These are phyloP conservation scores for Urocitellus parryii DNA, from an alignment of 2,113 vertebrate genomes.

Conservation along the genomic window DNA sequence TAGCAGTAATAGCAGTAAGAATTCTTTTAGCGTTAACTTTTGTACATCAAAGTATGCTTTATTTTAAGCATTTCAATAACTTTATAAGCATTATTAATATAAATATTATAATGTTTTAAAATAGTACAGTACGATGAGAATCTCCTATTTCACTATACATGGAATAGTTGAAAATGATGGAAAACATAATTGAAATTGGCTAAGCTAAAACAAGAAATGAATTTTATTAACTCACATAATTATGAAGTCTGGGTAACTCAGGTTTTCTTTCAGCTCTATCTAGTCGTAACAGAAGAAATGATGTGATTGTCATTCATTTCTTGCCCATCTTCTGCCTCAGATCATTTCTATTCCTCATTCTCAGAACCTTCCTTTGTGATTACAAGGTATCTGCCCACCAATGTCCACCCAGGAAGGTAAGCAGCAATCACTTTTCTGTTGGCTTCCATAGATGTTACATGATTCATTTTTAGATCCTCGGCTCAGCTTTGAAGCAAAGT, in stretches of 20 bases:
- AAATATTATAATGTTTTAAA: background rate
- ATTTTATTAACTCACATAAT: background rate
- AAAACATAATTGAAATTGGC: background rate
- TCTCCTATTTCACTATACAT: background rate
- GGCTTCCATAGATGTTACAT: too few relatives aligned
- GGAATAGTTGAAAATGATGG: background rate
- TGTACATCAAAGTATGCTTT: background rate
- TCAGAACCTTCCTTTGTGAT: background rate
- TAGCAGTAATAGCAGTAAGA: background rate
- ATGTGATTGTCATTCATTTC: background rate
- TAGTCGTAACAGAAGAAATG: background rate
- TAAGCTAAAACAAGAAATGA: background rate
- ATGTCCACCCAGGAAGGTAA: background rate
- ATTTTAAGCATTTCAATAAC: background rate
- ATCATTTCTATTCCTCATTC: background rate
- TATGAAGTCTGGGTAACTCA: background rate
- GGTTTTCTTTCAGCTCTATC: background rate
- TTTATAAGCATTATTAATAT: background rate
- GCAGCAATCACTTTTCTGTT: background rate
- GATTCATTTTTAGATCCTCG: background rate
- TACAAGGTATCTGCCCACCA: background rate
- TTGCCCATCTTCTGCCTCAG: background rate
- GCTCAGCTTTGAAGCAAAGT: background rate
- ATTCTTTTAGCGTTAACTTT: background rate
- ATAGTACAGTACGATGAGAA: background rate